Evolutionary conservation across 2,888 invertebrate species (phyloP).

Genomic region (Acrobeloides nanus): DNA sequence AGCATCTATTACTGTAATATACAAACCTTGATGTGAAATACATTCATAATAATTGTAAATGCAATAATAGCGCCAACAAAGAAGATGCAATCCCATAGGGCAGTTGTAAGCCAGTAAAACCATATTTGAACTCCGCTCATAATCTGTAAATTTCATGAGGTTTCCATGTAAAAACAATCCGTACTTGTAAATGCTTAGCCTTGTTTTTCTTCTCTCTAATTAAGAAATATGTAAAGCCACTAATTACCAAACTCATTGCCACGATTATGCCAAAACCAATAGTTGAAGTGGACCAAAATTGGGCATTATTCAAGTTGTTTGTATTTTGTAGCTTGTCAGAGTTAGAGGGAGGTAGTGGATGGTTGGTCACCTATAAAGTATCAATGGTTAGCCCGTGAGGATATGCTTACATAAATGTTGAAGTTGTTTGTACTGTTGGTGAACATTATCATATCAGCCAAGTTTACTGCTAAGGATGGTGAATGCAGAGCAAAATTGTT

Average conservation of each 20-base stretch:
- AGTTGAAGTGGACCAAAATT: no score
- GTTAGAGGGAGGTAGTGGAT: constrained; percentile 34
- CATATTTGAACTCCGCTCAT: constrained; percentile 37
- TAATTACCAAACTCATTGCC: constrained; percentile 23
- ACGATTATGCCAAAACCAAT: constrained; percentile 25
- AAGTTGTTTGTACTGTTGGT: no score
- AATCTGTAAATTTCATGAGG: no score
- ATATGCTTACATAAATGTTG: constrained; percentile 3
- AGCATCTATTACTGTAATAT: no score
- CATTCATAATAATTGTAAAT: no score
- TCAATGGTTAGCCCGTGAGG: not conserved
- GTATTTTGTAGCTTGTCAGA: constrained; percentile 34
- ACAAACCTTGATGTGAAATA: no score
- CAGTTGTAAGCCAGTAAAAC: constrained; percentile 42
- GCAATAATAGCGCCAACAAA: no score
- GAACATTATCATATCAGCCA: constrained; percentile 25
- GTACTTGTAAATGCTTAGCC: constrained; percentile 41
- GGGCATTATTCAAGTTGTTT: no score
- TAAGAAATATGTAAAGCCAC: constrained; percentile 36
- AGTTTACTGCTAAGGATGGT: constrained; percentile 29
- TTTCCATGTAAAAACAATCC: no score
- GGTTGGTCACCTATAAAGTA: constrained; percentile 25
- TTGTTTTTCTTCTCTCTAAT: constrained; percentile 46
- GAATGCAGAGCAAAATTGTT: constrained; percentile 38
- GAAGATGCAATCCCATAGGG: constrained; percentile 38